Evolutionary conservation across 92 coral and sea anemone species (phyloP).

Genomic region (Paragorgia papillata): DNA sequence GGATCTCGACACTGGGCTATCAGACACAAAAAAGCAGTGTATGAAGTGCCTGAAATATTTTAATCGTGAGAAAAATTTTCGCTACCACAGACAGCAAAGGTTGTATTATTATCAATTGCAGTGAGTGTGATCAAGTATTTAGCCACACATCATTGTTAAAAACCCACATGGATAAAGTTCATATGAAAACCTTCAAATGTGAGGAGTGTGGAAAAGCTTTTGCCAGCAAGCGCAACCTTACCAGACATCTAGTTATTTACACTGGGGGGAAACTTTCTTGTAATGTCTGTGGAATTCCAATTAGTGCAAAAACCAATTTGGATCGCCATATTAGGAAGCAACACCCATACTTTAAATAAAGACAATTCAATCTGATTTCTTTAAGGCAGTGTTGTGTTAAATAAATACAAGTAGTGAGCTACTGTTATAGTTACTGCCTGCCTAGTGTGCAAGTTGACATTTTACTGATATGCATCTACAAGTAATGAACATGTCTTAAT

Average conservation of each 20-base stretch:
- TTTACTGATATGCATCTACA: too few species aligned
- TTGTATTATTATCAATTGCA: constrained; percentile 44
- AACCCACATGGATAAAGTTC: constrained; percentile 57
- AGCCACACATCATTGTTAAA: constrained; percentile 49
- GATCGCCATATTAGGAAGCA: constrained; percentile 26
- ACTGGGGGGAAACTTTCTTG: constrained; percentile 29
- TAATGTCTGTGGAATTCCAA: constrained; percentile 25
- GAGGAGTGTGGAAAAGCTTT: constrained; percentile 51
- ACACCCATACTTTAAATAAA: constrained; percentile 22
- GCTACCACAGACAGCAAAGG: constrained; percentile 54
- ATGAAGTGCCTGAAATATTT: constrained; percentile 49
- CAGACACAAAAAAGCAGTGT: constrained; percentile 46
- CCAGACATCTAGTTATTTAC: constrained; percentile 41
- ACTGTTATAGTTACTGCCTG: too few species aligned
- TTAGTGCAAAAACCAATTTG: constrained; percentile 32
- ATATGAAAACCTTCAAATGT: constrained; percentile 47
- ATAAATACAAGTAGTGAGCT: too few species aligned
- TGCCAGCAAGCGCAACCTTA: constrained; percentile 57
- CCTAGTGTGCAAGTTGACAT: too few species aligned
- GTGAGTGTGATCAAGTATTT: constrained; percentile 55
- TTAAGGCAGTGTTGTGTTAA: too few species aligned
- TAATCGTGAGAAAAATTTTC: constrained; percentile 37
- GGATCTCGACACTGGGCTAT: constrained; percentile 55
- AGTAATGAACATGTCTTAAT: too few species aligned
- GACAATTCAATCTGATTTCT: too few species aligned